Conservation (phyloP, 2,113 vertebrate genomes). For the Vombatus ursinus region DNA sequence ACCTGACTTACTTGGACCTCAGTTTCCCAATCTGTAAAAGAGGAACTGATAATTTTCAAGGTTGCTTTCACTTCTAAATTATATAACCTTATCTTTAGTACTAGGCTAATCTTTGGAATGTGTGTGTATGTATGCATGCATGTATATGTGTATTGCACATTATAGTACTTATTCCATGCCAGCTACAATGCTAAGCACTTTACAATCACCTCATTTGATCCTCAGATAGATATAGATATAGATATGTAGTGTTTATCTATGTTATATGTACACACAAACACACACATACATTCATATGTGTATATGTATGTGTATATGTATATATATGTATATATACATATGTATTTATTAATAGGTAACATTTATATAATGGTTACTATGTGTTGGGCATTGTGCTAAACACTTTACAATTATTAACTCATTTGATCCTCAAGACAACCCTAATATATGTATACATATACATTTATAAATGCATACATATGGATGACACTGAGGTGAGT, state of each 20-base stretch:
- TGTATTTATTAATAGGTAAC: not conserved
- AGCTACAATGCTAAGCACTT: too few species aligned
- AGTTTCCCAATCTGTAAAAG: not conserved
- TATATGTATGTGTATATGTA: too few species aligned
- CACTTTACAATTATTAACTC: not conserved
- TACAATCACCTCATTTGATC: too few species aligned
- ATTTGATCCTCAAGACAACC: not conserved
- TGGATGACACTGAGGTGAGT: not conserved
- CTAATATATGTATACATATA: not conserved
- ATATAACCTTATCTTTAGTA: not conserved
- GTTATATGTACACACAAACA: too few species aligned
- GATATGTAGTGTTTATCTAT: too few species aligned
- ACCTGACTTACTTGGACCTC: not conserved
- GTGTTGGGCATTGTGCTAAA: not conserved
- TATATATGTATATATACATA: not conserved
- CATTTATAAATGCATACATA: not conserved
- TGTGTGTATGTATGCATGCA: not conserved
- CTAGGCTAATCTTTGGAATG: not conserved
- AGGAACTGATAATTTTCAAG: not conserved
- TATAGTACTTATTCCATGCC: too few species aligned
- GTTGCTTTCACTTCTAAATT: not conserved
- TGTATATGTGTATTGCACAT: not conserved
- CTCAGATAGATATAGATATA: too few species aligned
- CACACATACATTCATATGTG: too few species aligned
- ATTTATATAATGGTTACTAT: not conserved